A percentile compares a stretch with the other conserved stretches of the same genome.
phyloP scores from a whole-genome alignment of 2,113 vertebrate species.

The Leuciscus idus region DNA sequence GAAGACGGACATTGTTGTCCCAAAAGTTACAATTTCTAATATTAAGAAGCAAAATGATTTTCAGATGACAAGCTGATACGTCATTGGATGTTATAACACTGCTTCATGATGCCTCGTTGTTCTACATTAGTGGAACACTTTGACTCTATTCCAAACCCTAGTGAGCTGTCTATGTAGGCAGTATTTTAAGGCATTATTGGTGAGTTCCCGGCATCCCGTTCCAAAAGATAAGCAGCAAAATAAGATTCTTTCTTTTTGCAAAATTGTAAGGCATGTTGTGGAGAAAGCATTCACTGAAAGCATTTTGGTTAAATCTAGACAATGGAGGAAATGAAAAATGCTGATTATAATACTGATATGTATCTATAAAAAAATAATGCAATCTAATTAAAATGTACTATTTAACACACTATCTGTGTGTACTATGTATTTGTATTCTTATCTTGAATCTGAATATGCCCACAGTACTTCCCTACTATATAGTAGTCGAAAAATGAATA shows the following conservation, averaged over 20 bases:
- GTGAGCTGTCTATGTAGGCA: neutral
- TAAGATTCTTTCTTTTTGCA: neutral
- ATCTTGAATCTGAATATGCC: too few relatives aligned
- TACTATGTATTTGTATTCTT: too few relatives aligned
- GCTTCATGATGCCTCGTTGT: neutral
- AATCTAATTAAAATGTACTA: too few relatives aligned
- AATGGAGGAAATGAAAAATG: neutral
- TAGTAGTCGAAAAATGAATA: neutral
- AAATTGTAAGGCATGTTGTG: neutral
- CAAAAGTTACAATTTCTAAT: neutral
- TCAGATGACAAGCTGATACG: neutral
- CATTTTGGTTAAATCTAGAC: neutral
- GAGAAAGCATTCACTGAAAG: neutral
- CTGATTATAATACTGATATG: too few relatives aligned
- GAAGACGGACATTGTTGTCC: neutral
- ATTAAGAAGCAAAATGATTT: neutral
- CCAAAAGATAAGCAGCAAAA: neutral
- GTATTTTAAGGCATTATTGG: neutral
- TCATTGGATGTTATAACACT: neutral
- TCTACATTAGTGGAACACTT: neutral
- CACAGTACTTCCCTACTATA: too few relatives aligned
- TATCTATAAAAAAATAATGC: too few relatives aligned
- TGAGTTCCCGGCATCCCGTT: neutral
- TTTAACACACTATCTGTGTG: too few relatives aligned
- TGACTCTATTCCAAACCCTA: neutral